Evolutionary conservation across 2,113 vertebrate species (phyloP), one percentile per base, ranked within the genome.

Genomic region (Cromileptes altivelis): DNA sequence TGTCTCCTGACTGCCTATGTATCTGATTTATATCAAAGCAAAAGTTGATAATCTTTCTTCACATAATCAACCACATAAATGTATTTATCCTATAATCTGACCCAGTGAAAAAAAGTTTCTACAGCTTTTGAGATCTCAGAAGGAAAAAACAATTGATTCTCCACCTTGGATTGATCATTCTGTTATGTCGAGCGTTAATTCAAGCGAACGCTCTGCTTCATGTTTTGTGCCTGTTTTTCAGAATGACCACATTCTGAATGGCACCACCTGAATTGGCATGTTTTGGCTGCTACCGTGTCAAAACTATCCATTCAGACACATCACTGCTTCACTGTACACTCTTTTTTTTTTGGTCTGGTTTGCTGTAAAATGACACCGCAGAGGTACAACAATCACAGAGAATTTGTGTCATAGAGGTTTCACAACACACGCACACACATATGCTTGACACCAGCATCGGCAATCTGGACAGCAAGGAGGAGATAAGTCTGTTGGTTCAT

Each of bases 401-500:
- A 76, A 82, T 88, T 82, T 89, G 70, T 70, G 68, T 79, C 72
- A 30, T 55, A 78, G 79, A 87, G 61, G 50, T 82, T 84, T 42
- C 18, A 74, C 80, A 79, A 80, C 75, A 70, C 70, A 84, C 72
- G 85, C 78, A 85, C 73, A 79, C 27, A 58, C 53, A 81, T 25
- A 69, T 0, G 50, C 71, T 79, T 78, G 73, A 92, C 92, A 93
- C 85, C 81, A 83, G 86, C 50, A 50, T 75, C 65, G 58, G 84
- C 87, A 89, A 84, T 93, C 91, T 92, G 92, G 88, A 92, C 90
- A 93, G 89, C 86, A 73, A 80, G 75, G 57, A 84, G 81, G 80
- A 94, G 90, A 95, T 94, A 93, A 93, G 93, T 91, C 90, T 91
- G 91, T 94, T 83, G 93, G 92, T 93, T 90, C 88, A 87, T 94